Base-by-base conservation (phyloP, 2,797 vertebrate species). In the Aselliscus stoliczkanus region DNA sequence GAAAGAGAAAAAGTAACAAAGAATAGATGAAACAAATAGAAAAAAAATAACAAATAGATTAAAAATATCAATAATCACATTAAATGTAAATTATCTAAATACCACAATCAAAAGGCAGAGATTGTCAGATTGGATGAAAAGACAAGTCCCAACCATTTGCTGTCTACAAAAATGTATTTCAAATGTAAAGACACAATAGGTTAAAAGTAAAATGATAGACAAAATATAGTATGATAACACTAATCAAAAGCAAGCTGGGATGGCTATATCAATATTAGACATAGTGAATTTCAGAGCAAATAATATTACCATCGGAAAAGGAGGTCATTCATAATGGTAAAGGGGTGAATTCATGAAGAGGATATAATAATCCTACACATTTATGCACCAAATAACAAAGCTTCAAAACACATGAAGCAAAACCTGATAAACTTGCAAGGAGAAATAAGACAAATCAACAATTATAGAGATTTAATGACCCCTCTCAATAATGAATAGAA, bases 211-310 rank as follows among this genome's bases (percentile, higher is more conserved):
- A 92, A 94, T 31, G 11, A 42, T 4, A 81, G 54, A 85, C 50
- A 97, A 67, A 76, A 80, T 37, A 54, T 1, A 88, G 58, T n/a
- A 91, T 12, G 1, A 44, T 64, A 69, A 65, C 4, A 64, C 25
- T 72, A 91, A 60, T 72, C 5, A 56, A 95, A 89, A 86, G 44
- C 93, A 90, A 94, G 50, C 20, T 73, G 34, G 25, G 15, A 2
- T 94, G 34, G 31, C 44, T 97, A 90, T 27, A 60, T 95, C 86
- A 88, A 83, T 86, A 87, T 64, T 60, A 79, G 29, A 76, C n/a
- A 50, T 42, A 80, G 25, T 44, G 86, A 31, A 27, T 81, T 93
- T 58, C 69, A 81, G n/a, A 62, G 39, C 4, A 84, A 94, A 86
- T 73, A 87, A 82, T 58, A 89, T 93, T 79, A 70, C 44, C 60